Evolutionary conservation across 2,797 vertebrate genomes (phyloP).

Genomic region (Poeciliopsis turneri): DNA sequence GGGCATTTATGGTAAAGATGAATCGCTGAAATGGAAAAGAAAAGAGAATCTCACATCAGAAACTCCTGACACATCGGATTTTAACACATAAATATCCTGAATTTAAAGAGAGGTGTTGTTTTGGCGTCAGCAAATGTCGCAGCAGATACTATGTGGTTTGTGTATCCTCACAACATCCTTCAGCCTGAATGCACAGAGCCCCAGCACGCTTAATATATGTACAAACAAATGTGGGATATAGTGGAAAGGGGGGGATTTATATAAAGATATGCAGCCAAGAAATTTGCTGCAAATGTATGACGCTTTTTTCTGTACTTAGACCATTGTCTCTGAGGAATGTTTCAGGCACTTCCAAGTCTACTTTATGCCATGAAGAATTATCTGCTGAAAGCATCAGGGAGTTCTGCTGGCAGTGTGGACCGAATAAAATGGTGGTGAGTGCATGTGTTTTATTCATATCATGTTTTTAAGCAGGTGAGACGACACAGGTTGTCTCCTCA

Average conservation of each 20-base stretch:
- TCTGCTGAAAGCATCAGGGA: neutral
- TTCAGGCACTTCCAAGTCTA: neutral
- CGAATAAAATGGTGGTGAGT: neutral
- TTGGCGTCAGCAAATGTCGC: too few relatives aligned
- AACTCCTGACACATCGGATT: neutral
- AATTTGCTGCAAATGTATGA: neutral
- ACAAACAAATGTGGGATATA: neutral
- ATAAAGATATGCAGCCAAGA: neutral
- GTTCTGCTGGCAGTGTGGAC: neutral
- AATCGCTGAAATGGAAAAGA: neutral
- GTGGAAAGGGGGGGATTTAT: neutral
- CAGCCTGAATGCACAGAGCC: too few relatives aligned
- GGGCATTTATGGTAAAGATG: neutral
- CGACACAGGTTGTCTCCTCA: neutral
- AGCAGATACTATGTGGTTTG: too few relatives aligned
- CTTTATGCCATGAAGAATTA: neutral
- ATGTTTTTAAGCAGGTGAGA: neutral
- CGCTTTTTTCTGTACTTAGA: neutral
- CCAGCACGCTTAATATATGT: neutral
- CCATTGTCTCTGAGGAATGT: neutral
- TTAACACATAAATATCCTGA: neutral
- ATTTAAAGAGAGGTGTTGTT: neutral
- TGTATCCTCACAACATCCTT: too few relatives aligned
- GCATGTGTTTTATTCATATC: neutral
- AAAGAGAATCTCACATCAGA: neutral